Percentiles rank a stretch among this genome's conserved stretches.
Evolutionary conservation across 2,797 vertebrate species (phyloP).

Genomic region (Phrynocephalus forsythii): DNA sequence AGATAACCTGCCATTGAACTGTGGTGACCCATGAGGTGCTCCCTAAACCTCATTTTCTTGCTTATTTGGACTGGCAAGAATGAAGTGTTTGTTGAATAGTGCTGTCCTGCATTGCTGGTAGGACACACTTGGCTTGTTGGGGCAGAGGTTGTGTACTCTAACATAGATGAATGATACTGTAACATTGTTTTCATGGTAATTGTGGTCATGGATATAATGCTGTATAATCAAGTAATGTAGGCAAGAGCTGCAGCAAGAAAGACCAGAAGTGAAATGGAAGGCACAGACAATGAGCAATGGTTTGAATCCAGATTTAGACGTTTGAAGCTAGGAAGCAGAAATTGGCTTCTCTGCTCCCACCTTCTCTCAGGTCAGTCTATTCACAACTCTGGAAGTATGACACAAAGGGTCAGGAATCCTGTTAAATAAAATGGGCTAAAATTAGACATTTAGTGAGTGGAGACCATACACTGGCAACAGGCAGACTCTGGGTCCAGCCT

Average conservation of each 20-base stretch:
- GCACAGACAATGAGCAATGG: neutral
- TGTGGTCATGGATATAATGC: neutral
- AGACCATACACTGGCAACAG: no score
- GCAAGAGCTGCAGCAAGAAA: neutral
- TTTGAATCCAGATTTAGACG: neutral
- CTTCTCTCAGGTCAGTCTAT: neutral
- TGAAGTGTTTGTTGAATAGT: neutral
- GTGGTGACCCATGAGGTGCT: neutral
- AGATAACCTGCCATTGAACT: neutral
- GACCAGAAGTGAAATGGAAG: neutral
- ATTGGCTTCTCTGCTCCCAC: no score
- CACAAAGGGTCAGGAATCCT: neutral
- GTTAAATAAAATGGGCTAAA: neutral
- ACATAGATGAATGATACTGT: neutral
- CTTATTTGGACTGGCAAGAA: neutral
- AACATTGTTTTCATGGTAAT: neutral
- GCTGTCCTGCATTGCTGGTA: neutral
- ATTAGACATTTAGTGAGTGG: neutral
- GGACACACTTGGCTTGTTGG: neutral
- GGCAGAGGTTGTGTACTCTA: neutral
- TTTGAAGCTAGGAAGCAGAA: neutral
- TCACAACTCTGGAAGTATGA: neutral
- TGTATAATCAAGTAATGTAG: neutral
- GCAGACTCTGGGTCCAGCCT: no score
- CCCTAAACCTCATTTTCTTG: neutral